phyloP scores from a whole-genome alignment of 2,888 invertebrate genomes.

The Trichogramma dendrolimi region DNA sequence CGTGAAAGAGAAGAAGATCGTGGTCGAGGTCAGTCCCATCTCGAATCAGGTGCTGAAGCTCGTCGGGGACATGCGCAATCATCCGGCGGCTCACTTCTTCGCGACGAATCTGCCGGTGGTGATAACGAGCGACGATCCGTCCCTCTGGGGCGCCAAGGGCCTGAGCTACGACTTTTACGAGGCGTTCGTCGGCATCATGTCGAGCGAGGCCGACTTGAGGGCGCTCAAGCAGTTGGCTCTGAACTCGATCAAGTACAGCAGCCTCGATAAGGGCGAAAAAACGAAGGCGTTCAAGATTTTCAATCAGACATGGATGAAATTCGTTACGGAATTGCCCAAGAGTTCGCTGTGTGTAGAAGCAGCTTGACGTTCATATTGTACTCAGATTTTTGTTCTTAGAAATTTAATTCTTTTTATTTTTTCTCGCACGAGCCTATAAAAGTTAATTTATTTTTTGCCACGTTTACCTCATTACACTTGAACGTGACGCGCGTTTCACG shows the following conservation, averaged over 20 bases:
- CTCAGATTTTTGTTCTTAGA: not conserved
- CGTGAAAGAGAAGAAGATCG: conserved; percentile 60
- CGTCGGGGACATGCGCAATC: conserved; percentile 70
- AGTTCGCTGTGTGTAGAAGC: not conserved
- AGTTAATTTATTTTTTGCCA: no score
- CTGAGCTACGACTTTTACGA: conserved; percentile 75
- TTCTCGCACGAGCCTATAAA: not conserved
- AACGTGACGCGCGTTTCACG: no score
- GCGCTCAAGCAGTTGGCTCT: conserved; percentile 69
- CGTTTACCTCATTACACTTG: no score
- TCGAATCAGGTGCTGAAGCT: conserved; percentile 71
- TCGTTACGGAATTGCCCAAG: not conserved
- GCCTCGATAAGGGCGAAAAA: conserved; percentile 56
- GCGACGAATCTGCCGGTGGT: conserved; percentile 68
- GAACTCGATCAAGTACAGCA: conserved; percentile 70
- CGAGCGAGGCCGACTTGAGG: conserved; percentile 63
- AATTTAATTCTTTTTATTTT: not conserved
- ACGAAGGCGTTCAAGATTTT: not conserved
- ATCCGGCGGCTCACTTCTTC: conserved; percentile 65
- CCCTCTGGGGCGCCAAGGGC: conserved; percentile 69
- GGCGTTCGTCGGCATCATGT: conserved; percentile 71
- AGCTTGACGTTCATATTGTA: not conserved
- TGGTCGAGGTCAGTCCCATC: conserved; percentile 73
- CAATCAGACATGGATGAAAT: not conserved
- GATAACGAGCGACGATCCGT: conserved; percentile 75